Conservation (phyloP, 1,140 invertebrate species). For the Cyclina sinensis region DNA sequence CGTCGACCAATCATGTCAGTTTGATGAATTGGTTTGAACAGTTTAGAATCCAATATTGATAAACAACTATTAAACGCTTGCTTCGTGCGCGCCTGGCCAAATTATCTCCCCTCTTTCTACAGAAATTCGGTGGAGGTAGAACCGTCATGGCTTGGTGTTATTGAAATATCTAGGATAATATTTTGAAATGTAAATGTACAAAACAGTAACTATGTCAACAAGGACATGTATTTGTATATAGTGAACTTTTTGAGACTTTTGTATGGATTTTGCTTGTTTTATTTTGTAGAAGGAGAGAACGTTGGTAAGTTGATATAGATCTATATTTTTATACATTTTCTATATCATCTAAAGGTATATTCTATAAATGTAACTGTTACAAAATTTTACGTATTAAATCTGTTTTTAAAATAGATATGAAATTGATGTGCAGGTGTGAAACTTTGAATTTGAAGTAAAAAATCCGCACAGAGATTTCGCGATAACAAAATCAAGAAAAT, state of each 20-base stretch:
- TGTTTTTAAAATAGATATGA: too few relatives aligned
- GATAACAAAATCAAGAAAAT: too few relatives aligned
- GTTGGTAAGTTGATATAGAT: too few relatives aligned
- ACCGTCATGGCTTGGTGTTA: neutral
- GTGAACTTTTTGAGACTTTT: constrained; percentile 35
- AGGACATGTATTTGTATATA: constrained; percentile 21
- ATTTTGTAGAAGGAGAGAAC: neutral
- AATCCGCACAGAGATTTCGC: too few relatives aligned
- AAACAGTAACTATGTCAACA: neutral
- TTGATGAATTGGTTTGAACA: constrained; percentile 16
- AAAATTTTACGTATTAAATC: too few relatives aligned
- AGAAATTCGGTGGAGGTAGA: neutral
- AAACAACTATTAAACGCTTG: neutral
- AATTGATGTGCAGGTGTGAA: too few relatives aligned
- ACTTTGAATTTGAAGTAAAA: too few relatives aligned
- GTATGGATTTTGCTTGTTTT: constrained; percentile 1
- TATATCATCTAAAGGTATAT: too few relatives aligned
- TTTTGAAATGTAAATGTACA: neutral
- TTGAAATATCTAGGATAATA: neutral
- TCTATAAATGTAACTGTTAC: too few relatives aligned
- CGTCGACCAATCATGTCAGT: neutral
- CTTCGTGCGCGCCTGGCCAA: neutral
- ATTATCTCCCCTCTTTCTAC: neutral
- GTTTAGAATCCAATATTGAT: neutral
- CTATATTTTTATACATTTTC: too few relatives aligned